Base-by-base conservation (phyloP, 2,113 vertebrate species). In the Atherinomorus stipes region DNA sequence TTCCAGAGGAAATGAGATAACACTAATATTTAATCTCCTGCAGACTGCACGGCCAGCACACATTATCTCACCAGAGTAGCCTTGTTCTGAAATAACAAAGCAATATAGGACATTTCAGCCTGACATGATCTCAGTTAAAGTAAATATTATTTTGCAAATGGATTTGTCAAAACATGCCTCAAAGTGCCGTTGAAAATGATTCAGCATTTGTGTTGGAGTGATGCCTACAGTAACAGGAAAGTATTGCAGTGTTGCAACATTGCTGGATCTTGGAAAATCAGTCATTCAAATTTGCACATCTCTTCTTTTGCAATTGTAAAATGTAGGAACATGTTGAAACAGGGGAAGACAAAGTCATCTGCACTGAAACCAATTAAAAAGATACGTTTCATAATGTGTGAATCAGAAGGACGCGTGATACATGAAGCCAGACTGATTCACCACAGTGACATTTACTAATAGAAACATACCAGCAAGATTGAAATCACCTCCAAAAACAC, bases 21-120 rank as follows among this genome's bases (percentile, higher is more conserved):
- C 74, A 70, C 83, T 80, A 80, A 89, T 90, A 83, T 92, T 90
- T 88, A 90, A 92, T 91, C 88, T 86, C 70, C 83, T 86, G 73
- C 72, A 85, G 81, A 71, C 86, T 79, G 62, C 63, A 64, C 66
- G 71, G 77, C 58, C 78, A 60, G 71, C 72, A 81, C 64, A 60
- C 72, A 68, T 86, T 83, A 84, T 76, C 67, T 79, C 56, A 63
- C 59, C 62, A 84, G 70, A 82, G 70, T 70, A 71, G 56, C 47
- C 81, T 80, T 38, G 10, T 57, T 81, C 78, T 72, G 63, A 78
- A 86, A 80, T 71, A 68, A 83, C 64, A 75, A 69, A 62, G 80
- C 79, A 80, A 66, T 73, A 88, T 57, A 71, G 51, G 58, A 85
- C 80, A 79, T 67, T 81, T 57, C 56, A 50, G 66, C 44, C 59